A percentile compares a stretch with the other conserved stretches of the same genome.
Conservation (phyloP, 2,113 vertebrate species). For the Herpetotheres cachinnans region DNA sequence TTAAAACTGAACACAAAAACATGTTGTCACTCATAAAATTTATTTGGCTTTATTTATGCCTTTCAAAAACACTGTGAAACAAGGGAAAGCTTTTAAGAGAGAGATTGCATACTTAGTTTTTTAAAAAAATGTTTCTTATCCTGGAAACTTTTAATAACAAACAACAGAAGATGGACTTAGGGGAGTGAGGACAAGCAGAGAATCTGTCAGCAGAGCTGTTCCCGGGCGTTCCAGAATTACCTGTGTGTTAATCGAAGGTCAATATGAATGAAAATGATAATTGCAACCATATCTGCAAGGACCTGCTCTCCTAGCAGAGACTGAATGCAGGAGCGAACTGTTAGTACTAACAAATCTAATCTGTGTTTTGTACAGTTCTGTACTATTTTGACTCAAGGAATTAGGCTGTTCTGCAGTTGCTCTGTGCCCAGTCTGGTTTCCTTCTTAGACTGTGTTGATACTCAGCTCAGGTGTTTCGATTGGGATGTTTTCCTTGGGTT, state of each 20-base stretch:
- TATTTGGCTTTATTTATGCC: constrained; percentile 13
- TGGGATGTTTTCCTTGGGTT: neutral
- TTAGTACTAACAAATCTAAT: neutral
- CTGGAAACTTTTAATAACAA: neutral
- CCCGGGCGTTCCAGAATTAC: neutral
- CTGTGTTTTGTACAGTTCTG: neutral
- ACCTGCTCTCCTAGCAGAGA: neutral
- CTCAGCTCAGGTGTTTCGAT: neutral
- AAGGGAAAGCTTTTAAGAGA: neutral
- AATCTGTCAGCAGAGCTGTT: neutral
- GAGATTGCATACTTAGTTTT: neutral
- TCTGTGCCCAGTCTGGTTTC: neutral
- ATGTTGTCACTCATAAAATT: neutral
- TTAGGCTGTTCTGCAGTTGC: neutral
- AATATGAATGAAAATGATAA: neutral
- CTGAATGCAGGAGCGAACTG: neutral
- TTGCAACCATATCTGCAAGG: neutral
- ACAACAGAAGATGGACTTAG: neutral
- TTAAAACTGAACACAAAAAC: neutral
- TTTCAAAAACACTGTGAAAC: neutral
- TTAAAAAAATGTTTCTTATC: neutral
- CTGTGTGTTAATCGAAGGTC: neutral
- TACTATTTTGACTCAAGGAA: neutral
- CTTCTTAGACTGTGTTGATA: neutral
- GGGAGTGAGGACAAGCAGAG: neutral